phyloP scores from a whole-genome alignment of 1,140 invertebrate species.

The Drosophila pachea region DNA sequence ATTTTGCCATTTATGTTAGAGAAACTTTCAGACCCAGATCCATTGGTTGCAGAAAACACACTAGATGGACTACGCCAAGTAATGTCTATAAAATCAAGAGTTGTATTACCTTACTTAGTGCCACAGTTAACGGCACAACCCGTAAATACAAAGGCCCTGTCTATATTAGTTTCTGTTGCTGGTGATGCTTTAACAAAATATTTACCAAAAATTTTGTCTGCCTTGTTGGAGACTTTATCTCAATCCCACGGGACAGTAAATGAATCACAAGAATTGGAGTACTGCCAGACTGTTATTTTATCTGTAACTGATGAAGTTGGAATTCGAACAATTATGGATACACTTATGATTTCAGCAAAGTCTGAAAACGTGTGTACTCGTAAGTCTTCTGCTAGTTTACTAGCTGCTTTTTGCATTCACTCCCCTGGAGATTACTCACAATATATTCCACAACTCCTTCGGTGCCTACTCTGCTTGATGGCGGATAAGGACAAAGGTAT shows the following conservation, averaged over 20 bases:
- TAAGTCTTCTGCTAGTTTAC: slow-evolving; percentile 90
- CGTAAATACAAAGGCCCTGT: slow-evolving; percentile 95
- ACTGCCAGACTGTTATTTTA: slow-evolving; percentile 95
- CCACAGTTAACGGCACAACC: slow-evolving; percentile 93
- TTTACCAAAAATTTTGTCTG: slow-evolving; percentile 93
- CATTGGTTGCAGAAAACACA: slow-evolving; percentile 88
- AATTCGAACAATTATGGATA: slow-evolving; percentile 92
- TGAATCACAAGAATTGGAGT: slow-evolving; percentile 90
- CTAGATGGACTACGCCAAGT: slow-evolving; percentile 97
- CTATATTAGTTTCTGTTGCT: slow-evolving; percentile 94
- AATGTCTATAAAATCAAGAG: slow-evolving; percentile 97
- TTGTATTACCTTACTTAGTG: slow-evolving; percentile 96
- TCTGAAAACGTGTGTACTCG: slow-evolving; percentile 83
- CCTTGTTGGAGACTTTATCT: slow-evolving; percentile 89
- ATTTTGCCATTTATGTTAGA: slow-evolving; percentile 95
- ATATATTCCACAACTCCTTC: slow-evolving; percentile 92
- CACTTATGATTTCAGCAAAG: slow-evolving; percentile 89
- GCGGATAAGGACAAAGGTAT: slow-evolving; percentile 90
- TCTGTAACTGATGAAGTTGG: slow-evolving; percentile 93
- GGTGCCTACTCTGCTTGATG: slow-evolving; percentile 92
- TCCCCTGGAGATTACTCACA: slow-evolving; percentile 91
- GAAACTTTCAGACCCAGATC: slow-evolving; percentile 88
- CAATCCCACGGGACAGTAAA: slow-evolving; percentile 85
- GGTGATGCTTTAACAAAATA: slow-evolving; percentile 96
- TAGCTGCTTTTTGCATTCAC: slow-evolving; percentile 93